Conservation (phyloP, 2,113 vertebrate species). For the Arothron firmamentum region DNA sequence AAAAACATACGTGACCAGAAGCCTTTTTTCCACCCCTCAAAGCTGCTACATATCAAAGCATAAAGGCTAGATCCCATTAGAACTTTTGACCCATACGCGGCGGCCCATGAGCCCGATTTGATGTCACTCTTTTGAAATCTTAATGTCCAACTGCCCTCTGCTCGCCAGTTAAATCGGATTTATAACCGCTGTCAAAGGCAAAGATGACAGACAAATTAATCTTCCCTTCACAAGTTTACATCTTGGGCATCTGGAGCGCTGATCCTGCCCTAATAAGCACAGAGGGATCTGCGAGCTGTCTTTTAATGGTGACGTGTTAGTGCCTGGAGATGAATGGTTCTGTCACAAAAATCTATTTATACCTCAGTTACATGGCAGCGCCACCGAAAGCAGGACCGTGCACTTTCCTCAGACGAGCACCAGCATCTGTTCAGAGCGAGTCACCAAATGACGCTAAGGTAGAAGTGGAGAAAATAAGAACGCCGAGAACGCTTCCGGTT, state of each 20-base stretch:
- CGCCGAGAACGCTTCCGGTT: too few relatives aligned
- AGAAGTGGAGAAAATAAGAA: too few relatives aligned
- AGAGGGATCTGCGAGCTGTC: slow-evolving; percentile 81
- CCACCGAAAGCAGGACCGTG: slow-evolving; percentile 76
- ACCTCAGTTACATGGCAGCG: slow-evolving; percentile 77
- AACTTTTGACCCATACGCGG: slow-evolving; percentile 64
- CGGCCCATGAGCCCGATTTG: slow-evolving; percentile 62
- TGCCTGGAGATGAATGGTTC: slow-evolving; percentile 85
- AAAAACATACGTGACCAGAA: background rate
- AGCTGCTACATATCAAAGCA: slow-evolving; percentile 37
- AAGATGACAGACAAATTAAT: slow-evolving; percentile 88
- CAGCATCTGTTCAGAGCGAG: slow-evolving; percentile 69
- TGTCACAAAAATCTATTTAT: slow-evolving; percentile 88
- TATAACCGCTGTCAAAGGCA: slow-evolving; percentile 86
- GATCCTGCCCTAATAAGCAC: slow-evolving; percentile 86
- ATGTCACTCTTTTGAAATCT: slow-evolving; percentile 73
- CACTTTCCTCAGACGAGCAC: slow-evolving; percentile 76
- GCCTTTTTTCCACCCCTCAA: background rate
- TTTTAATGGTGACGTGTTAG: slow-evolving; percentile 85
- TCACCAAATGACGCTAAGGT: slow-evolving; percentile 60
- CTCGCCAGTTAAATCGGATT: slow-evolving; percentile 85
- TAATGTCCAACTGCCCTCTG: slow-evolving; percentile 66
- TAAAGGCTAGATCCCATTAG: slow-evolving; percentile 15
- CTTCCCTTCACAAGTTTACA: slow-evolving; percentile 86
- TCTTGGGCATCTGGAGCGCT: slow-evolving; percentile 82